Conservation (phyloP, 2,113 vertebrate genomes). For the Gnathonemus longibarbis region DNA sequence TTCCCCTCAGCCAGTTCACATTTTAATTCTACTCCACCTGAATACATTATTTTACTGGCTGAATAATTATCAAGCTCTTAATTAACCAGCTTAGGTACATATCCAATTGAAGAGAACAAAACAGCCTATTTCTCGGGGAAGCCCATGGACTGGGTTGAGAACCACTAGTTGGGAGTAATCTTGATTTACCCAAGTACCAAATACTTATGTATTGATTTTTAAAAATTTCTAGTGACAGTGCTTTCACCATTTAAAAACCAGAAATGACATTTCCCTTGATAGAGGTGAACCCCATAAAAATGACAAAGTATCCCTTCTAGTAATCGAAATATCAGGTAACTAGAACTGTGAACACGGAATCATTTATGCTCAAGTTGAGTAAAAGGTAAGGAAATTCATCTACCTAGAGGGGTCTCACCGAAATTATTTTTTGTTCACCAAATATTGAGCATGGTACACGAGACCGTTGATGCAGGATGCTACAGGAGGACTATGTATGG, state of each 20-base stretch:
- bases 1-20: not conserved
- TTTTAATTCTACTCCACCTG: not conserved
- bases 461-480: conserved; percentile 23
- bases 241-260: conserved; percentile 22
- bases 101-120: not conserved
- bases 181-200: not conserved
- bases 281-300: conserved; percentile 17
- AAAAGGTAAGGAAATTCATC: not conserved
- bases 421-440: not conserved
- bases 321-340: not conserved
- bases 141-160: not conserved
- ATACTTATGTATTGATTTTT: not conserved
- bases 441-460: not conserved
- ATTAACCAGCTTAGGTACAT: not conserved
- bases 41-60: not conserved
- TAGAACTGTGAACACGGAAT: not conserved
- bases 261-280: not conserved
- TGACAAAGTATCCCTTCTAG: not conserved
- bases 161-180: not conserved
- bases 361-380: not conserved
- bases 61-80: not conserved
- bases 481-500: not conserved
- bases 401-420: conserved; percentile 21
- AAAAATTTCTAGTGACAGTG: conserved; percentile 10
- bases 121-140: not conserved